Base-by-base conservation (phyloP, 2,888 invertebrate genomes). In the Cosmopolites sordidus region DNA sequence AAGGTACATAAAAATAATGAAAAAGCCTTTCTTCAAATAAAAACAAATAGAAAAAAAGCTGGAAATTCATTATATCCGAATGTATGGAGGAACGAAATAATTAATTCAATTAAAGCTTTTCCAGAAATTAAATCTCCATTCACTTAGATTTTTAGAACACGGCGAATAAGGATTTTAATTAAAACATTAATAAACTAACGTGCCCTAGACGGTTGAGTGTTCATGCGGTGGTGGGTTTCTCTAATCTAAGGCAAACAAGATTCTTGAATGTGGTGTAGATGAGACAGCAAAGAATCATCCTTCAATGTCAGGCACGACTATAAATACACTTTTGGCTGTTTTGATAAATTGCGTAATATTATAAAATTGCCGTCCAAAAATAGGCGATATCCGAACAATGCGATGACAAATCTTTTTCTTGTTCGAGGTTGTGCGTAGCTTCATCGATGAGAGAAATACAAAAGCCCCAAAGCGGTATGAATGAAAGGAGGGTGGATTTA, bases 161-260 rank as follows among this genome's bases (percentile, higher is more conserved):
- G 29, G 52, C 43, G 52, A 50, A 53, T 49, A 56, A 53, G 29
- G 52, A 45, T 48, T 50, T 56, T 56, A 48, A 56, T 49, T 44
- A 56, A 56, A 50, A 41, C 49, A 56, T 53, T 48, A 50, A 54
- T 50, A 54, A 54, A 54, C 54, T 54, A 54, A 46, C 54, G 37
- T 45, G 43, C 43, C 49, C 41, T 22, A 33, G 33, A 33, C 47
- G 50, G 50, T 50, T 48, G 39, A 42, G 45, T 37, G 50, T 54
- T 54, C 54, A 50, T 50, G 50, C 50, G 50, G 45, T 45, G 42
- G 46, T 43, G 47, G 54, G 50, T 54, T 50, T 44, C 43, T 45
- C 46, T 54, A 50, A 54, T 54, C 50, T 54, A 49, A 54, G 43
- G 43, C 54, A 50, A 54, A 50, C 54, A 37, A 45, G 47, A 47